Evolutionary conservation across 2,113 vertebrate species (phyloP).

Genomic region (Amia ocellicauda): DNA sequence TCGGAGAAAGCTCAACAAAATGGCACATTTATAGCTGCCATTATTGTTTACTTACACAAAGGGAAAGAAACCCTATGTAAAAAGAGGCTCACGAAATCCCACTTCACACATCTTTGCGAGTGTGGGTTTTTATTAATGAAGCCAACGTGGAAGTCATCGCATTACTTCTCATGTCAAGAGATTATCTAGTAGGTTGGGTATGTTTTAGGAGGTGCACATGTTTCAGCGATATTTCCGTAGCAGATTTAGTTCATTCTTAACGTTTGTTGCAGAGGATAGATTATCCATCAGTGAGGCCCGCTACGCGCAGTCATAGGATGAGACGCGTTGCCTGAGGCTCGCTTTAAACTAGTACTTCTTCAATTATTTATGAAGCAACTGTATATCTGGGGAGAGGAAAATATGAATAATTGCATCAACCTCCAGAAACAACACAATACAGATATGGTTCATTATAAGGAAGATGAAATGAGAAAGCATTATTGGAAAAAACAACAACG

Average conservation of each 20-base stretch:
- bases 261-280: neutral
- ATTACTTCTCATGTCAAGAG: too few species aligned
- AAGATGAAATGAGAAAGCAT: too few species aligned
- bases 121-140: too few species aligned
- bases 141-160: too few species aligned
- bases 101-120: too few species aligned
- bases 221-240: too few species aligned
- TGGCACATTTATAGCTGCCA: constrained; percentile 13
- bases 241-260: too few species aligned
- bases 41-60: too few species aligned
- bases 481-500: too few species aligned
- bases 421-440: neutral
- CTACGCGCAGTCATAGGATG: neutral
- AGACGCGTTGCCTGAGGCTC: neutral
- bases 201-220: neutral
- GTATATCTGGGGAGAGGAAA: neutral
- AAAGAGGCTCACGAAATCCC: too few species aligned
- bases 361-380: neutral
- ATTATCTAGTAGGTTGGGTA: neutral
- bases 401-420: neutral
- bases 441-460: neutral
- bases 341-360: neutral
- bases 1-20: constrained; percentile 10
- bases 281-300: neutral
- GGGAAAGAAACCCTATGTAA: too few species aligned